These are phyloP conservation scores for Chionomys nivalis DNA, from an alignment of 2,113 vertebrate genomes.

Conservation along the genomic window DNA sequence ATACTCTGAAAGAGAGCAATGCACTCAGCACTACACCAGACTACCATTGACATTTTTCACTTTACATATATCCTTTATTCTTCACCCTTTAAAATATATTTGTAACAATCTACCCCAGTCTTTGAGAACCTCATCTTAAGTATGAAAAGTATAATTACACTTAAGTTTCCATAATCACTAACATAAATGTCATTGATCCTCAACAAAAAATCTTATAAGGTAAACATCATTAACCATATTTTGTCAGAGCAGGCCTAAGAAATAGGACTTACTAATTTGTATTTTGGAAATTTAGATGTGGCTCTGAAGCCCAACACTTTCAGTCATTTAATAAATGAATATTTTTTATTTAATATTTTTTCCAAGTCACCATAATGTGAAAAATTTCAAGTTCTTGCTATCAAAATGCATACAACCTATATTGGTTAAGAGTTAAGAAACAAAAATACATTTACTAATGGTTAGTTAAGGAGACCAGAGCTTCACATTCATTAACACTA, in stretches of 20 bases:
- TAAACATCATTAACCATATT: not conserved
- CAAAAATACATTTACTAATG: not conserved
- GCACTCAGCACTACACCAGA: not conserved
- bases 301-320: not conserved
- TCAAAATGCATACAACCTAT: not conserved
- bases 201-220: not conserved
- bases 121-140: not conserved
- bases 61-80: not conserved
- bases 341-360: constrained; percentile 21
- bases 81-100: not conserved
- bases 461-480: not conserved
- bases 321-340: not conserved
- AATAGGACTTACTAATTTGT: constrained; percentile 23
- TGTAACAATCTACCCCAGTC: not conserved
- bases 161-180: not conserved
- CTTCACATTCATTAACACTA: not conserved
- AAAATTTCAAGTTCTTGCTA: constrained; percentile 4
- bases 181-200: not conserved
- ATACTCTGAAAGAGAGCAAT: too few species aligned
- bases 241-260: not conserved
- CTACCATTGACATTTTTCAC: not conserved
- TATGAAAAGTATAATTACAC: not conserved
- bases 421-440: not conserved
- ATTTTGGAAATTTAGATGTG: not conserved
- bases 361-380: not conserved